phyloP scores from a whole-genome alignment of 1,140 invertebrate genomes.

The Drosophila bocqueti region DNA sequence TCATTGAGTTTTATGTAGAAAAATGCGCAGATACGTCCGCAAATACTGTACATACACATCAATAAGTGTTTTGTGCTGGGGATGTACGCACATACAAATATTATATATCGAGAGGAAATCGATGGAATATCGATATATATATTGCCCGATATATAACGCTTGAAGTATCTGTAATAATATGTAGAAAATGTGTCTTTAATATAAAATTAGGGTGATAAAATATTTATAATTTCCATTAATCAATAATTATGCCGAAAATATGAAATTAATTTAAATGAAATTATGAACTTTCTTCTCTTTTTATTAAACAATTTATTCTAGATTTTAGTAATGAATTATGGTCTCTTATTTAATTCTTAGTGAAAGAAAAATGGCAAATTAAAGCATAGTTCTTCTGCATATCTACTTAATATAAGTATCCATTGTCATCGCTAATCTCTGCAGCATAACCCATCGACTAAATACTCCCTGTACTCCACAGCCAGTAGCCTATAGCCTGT shows the following conservation, averaged over 20 bases:
- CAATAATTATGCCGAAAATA: no score
- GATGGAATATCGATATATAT: no score
- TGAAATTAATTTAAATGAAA: no score
- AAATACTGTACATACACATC: constrained; percentile 29
- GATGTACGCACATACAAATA: neutral
- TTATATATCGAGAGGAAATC: neutral
- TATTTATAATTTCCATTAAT: no score
- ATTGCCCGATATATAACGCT: neutral
- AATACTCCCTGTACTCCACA: neutral
- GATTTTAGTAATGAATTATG: no score
- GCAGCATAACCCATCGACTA: constrained; percentile 2
- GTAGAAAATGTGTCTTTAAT: neutral
- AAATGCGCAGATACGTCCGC: constrained; percentile 51
- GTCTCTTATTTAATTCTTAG: no score
- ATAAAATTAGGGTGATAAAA: no score
- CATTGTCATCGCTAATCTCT: constrained; percentile 15
- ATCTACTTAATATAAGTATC: neutral
- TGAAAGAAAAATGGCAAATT: no score
- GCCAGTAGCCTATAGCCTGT: neutral
- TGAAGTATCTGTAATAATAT: neutral
- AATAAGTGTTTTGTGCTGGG: constrained; percentile 5
- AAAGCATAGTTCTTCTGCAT: neutral
- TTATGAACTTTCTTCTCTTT: no score
- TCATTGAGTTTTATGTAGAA: constrained; percentile 77
- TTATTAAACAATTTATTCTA: no score